Base-by-base conservation (phyloP, 2,888 invertebrate genomes). In the Trachelus stipa region DNA sequence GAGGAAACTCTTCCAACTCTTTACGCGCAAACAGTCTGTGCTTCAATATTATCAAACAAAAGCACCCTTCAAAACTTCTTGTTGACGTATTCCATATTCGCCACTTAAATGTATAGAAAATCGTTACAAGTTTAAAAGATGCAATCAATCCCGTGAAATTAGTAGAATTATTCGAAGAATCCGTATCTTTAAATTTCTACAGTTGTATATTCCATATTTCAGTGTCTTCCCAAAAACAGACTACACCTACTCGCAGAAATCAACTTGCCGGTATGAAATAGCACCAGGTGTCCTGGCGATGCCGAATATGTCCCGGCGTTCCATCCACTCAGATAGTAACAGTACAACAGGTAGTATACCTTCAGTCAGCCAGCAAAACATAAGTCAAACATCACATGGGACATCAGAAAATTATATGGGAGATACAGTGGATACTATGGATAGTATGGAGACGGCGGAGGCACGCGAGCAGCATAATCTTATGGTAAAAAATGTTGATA, bases 191-290 rank as follows among this genome's bases (percentile, higher is more conserved):
- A 56, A 56, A 23, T 56, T 23, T 56, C 9, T 56, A 23, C 9
- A 56, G 23, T 56, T 23, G 9, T 9, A 56, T 1, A 56, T 56
- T 56, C 23, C 9, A 56, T 56, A 56, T 92, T 92, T 30, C 93
- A 97, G 97, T 91, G 95, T 95, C 91, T 96, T 95, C 90, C 97
- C 97, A 9, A 98, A 98, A 92, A 98, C 97, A 80, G 97, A 97
- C 92, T 97, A 97, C 92, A 97, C 97, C 12, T 98, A 98, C 91
- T 97, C 97, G 2, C 94, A 94, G 82, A 92, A 95, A 84, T 97
- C 97, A n/a, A 95, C 95, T 84, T 96, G 96, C 92, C 95, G 97
- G 76, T 95, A 96, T 85, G 96, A 96, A 90, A 92, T 96, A 78
- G 95, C 95, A 0, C 96, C 96, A 0, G 97, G 97, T 1, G 94